Base-by-base conservation (phyloP, 2,888 invertebrate species). In the Myopa tessellatipennis region DNA sequence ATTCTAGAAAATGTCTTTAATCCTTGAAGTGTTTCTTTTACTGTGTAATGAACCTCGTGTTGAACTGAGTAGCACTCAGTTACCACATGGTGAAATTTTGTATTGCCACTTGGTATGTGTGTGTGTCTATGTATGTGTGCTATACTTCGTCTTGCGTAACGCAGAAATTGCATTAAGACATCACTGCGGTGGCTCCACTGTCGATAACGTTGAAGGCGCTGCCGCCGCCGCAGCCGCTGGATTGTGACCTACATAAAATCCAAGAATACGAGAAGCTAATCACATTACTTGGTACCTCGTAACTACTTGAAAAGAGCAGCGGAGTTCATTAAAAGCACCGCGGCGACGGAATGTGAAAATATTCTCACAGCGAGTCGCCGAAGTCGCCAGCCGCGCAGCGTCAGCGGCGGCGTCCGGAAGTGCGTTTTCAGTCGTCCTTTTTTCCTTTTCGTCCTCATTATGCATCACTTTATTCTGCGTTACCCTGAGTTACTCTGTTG, bases 91-190 rank as follows among this genome's bases (percentile, higher is more conserved):
- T 55, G 55, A 55, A 55, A 12, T 55, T n/a, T 55, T n/a, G 5
- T 55, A 50, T 14, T 50, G 50, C 14, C 50, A 14, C 50, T 50
- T 50, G 14, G 50, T 10, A 3, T 50, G 8, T 14, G 10, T 50
- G 8, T 50, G 10, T 50, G 10, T 26, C 1, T 26, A 2, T 26
- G 26, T 26, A 2, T 26, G 26, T 26, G 26, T 26, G 26, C 26
- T 26, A 45, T 6, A 14, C 55, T 16, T n/a, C 16, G 5, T 55
- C 55, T 5, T 55, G n/a, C n/a, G n/a, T 16, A 55, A 45, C 50
- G 18, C 45, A 34, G 74, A 65, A 74, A 65, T 74, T 63, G 65
- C 74, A 74, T 65, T 74, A 74, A 52, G 65, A 45, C 52, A 45
- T 65, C 65, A 26, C 63, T 18, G 26, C 45, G 65, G 45, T 50